These are phyloP conservation scores for Caenorhabditis brenneri DNA, from an alignment of 1,140 invertebrate genomes.

Conservation along the genomic window DNA sequence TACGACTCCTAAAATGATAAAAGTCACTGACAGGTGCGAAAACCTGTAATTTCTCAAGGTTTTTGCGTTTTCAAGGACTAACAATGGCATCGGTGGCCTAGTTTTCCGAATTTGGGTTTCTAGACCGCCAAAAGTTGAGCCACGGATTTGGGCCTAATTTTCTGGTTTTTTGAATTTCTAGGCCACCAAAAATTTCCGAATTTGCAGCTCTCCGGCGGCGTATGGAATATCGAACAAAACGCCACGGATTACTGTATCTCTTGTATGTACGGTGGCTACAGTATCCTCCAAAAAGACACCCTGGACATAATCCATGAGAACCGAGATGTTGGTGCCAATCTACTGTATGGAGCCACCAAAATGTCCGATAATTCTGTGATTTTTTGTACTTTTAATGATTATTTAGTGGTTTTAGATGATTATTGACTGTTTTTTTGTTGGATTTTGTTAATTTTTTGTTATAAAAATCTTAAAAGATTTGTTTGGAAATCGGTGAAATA, in stretches of 20 bases:
- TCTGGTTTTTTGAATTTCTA: not conserved
- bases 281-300: not conserved
- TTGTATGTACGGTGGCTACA: constrained; percentile 32
- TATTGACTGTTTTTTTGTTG: not conserved
- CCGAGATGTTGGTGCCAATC: not conserved
- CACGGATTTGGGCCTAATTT: too few relatives aligned
- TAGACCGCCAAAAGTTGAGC: not conserved
- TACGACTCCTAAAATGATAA: not conserved
- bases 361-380: not conserved
- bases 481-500: too few relatives aligned
- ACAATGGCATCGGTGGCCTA: not conserved
- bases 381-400: constrained; percentile 33
- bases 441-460: not conserved
- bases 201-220: not conserved
- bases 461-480: too few relatives aligned
- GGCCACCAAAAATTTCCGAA: not conserved
- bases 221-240: constrained; percentile 25
- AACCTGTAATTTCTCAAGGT: not conserved
- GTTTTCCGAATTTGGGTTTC: not conserved
- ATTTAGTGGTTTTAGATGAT: constrained; percentile 16
- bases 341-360: not conserved
- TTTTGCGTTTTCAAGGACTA: not conserved
- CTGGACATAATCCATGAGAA: constrained; percentile 1
- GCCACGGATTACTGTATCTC: not conserved
- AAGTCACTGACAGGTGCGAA: not conserved